phyloP scores from a whole-genome alignment of 2,797 vertebrate species.

The Strix occidentalis region DNA sequence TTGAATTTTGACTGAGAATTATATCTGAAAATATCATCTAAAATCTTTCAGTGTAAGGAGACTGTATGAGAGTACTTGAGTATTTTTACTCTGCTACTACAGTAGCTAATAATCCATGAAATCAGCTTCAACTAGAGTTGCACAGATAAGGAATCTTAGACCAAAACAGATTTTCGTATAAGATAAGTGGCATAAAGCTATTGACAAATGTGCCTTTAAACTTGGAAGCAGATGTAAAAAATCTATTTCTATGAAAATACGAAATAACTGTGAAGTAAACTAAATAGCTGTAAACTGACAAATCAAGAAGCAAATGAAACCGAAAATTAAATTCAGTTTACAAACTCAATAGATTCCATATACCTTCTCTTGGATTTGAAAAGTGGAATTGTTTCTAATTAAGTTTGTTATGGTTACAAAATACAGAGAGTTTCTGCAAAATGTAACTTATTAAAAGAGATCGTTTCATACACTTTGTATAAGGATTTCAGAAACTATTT shows the following conservation, averaged over 20 bases:
- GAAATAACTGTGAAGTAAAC: not conserved
- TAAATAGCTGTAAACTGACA: not conserved
- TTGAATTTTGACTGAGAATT: not conserved
- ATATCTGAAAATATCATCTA: not conserved
- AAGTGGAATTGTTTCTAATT: constrained; percentile 44
- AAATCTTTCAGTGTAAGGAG: not conserved
- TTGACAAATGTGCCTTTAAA: not conserved
- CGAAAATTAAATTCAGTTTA: not conserved
- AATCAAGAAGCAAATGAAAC: not conserved
- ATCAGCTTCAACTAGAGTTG: not conserved
- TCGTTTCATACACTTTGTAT: not conserved
- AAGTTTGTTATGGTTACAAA: constrained; percentile 36
- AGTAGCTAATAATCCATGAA: constrained; percentile 41
- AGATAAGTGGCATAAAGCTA: not conserved
- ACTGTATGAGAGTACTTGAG: not conserved
- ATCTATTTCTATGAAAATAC: not conserved
- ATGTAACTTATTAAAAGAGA: constrained; percentile 9
- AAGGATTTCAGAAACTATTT: not conserved
- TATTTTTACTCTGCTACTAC: not conserved
- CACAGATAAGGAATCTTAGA: constrained; percentile 14
- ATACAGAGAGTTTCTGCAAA: constrained; percentile 13
- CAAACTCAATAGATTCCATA: not conserved
- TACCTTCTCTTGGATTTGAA: not conserved
- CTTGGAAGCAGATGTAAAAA: not conserved
- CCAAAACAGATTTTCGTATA: not conserved